Base-by-base conservation (phyloP, 2,888 invertebrate species). In the Argynnis bischoffii region DNA sequence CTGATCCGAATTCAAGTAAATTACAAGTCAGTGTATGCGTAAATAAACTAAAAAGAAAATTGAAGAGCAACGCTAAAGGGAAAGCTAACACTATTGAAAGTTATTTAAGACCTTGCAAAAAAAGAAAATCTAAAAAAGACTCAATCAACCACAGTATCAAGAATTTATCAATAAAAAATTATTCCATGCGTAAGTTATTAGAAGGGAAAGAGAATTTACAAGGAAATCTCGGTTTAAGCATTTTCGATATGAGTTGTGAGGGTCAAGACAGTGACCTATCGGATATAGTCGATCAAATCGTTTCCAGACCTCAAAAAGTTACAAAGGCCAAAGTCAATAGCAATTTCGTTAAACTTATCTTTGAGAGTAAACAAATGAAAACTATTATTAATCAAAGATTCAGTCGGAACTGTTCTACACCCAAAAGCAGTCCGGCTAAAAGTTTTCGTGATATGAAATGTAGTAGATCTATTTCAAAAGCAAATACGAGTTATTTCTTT, bases 401-500 rank as follows among this genome's bases (percentile, higher is more conserved):
- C 81, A 55, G 72, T 83, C 56, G 67, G 21, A 85, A 88, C 75
- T 90, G 89, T 75, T 92, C 92, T 0, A 92, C 92, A 0, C 92
- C 92, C 0, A 86, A 79, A 69, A 79, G 77, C 16, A 90, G 89
- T 75, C 89, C 89, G 0, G 63, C 78, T 51, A 74, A 74, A 57
- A 73, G 67, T 26, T 74, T 71, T 65, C 65, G 51, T 13, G 55
- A 64, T 73, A 67, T 68, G 54, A 77, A 80, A 72, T 78, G 76
- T 70, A 80, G 79, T 69, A 78, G 79, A 55, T 71, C 80, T 53
- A 66, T 76, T 71, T 65, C 67, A 55, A 84, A 82, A 78, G 81
- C 81, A 31, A 89, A 88, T 74, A 90, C 78, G 2, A 94, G 94
- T 78, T 92, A 90, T 80, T 94, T 94, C 73, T 94, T 94, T 75